Base-by-base conservation (phyloP, 35 echinoderm and acorn worm genomes). In the Patiria miniata region DNA sequence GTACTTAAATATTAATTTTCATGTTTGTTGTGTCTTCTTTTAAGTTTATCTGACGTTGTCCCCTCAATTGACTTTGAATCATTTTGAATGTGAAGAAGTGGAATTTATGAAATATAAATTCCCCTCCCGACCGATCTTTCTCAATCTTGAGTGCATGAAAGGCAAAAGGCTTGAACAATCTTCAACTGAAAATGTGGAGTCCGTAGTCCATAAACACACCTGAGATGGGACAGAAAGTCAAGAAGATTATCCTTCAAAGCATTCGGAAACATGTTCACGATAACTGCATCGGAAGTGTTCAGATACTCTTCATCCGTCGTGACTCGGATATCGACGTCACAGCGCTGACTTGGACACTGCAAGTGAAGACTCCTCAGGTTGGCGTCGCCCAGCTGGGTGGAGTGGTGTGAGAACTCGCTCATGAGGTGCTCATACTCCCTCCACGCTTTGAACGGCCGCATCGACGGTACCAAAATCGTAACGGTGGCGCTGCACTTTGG, bases 211-310 rank as follows among this genome's bases (percentile, higher is more conserved):
- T 68, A 22, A 69, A 69, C 61, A 22, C 1, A 69, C 61, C 61
- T 69, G 1, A 69, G 34, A 69, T 69, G 61, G 61, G 61, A 69
- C 8, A 69, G 61, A 36, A 69, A 34, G 28, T 29, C 26, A 17
- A 69, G 34, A 34, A 69, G 61, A 18, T 39, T 54, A 36, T 57
- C 22, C 22, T 83, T 83, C 52, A 83, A 37, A 53, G 59, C 17
- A 12, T 91, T 83, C 0, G 93, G 93, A 19, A 86, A 90, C 80
- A 95, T 81, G 76, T 95, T 95, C 2, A 95, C 39, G 18, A 95
- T 54, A 37, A 95, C 82, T 44, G 89, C 93, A 42, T 95, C 89
- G 51, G 89, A 91, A 6, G 80, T 79, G 9, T 80, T 87, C 1
- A 95, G 60, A 39, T 88, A 88, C 21, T 77, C 52, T 39, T 91